Conservation (phyloP, 2,113 vertebrate genomes). For the Spilogale gracilis region DNA sequence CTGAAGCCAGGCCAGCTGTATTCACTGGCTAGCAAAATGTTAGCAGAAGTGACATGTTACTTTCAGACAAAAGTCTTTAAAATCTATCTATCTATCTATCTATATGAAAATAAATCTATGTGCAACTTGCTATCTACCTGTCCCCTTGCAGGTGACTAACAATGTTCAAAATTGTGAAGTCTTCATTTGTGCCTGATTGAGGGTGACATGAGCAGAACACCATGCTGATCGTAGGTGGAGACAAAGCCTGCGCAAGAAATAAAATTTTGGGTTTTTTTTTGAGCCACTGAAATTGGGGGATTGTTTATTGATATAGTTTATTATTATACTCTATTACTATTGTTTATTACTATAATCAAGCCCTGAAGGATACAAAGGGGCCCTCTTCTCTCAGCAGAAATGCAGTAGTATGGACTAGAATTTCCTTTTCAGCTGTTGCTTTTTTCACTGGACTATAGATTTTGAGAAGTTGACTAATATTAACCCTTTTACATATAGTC, state of each 20-base stretch:
- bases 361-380: not conserved
- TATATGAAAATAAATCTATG: not conserved
- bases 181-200: not conserved
- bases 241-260: not conserved
- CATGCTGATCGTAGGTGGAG: not conserved
- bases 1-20: not conserved
- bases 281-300: not conserved
- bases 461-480: conserved; percentile 76
- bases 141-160: not conserved
- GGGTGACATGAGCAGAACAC: not conserved
- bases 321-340: too few relatives aligned
- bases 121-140: not conserved
- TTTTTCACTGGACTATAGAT: conserved; percentile 58
- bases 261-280: not conserved
- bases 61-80: not conserved
- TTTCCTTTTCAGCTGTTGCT: conserved; percentile 62
- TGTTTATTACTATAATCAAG: not conserved
- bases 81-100: not conserved
- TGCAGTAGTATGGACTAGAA: not conserved
- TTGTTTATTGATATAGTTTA: not conserved
- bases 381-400: not conserved
- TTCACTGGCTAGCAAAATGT: not conserved
- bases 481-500: conserved; percentile 55
- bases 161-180: not conserved
- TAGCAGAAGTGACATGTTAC: not conserved